Conservation (phyloP, 2,888 invertebrate species). For the Ophion ventricosus region DNA sequence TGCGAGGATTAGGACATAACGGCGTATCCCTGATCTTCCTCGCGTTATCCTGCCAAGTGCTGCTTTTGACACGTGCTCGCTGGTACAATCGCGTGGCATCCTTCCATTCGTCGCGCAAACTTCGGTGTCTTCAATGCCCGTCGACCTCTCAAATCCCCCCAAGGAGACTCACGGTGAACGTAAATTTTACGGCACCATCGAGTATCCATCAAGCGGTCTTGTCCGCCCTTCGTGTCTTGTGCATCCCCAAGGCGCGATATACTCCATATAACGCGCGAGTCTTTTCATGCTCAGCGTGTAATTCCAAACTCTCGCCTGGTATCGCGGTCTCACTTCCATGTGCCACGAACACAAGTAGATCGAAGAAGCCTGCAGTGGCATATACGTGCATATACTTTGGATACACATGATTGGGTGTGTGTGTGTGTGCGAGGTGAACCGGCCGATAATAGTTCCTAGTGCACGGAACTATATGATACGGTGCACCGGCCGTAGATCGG, state of each 20-base stretch:
- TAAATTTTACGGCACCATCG: constrained; percentile 54
- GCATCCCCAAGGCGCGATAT: constrained; percentile 45
- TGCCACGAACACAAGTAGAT: constrained; percentile 3
- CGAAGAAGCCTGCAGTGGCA: background rate
- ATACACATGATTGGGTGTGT: background rate
- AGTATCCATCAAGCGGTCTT: constrained; percentile 49
- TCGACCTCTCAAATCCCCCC: constrained; percentile 16
- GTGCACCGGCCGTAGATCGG: constrained; percentile 50
- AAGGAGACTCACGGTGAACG: constrained; percentile 30
- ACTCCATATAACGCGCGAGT: constrained; percentile 51
- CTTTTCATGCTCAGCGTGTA: constrained; percentile 59
- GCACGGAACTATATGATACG: constrained; percentile 43
- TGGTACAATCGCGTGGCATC: background rate
- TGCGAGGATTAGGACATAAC: no score
- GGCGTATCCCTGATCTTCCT: no score
- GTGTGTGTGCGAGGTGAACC: background rate
- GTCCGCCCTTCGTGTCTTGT: constrained; percentile 22
- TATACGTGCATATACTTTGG: background rate
- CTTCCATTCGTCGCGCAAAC: constrained; percentile 6
- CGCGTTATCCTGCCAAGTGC: background rate
- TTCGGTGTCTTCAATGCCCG: constrained; percentile 41
- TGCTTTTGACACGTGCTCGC: background rate
- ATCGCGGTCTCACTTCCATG: constrained; percentile 11
- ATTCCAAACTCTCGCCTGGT: constrained; percentile 51
- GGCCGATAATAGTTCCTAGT: constrained; percentile 34